Percentiles rank a stretch among this genome's conserved stretches.
These are phyloP conservation scores for Helicoverpa armigera DNA, from an alignment of 1,140 invertebrate genomes.

Conservation along the genomic window DNA sequence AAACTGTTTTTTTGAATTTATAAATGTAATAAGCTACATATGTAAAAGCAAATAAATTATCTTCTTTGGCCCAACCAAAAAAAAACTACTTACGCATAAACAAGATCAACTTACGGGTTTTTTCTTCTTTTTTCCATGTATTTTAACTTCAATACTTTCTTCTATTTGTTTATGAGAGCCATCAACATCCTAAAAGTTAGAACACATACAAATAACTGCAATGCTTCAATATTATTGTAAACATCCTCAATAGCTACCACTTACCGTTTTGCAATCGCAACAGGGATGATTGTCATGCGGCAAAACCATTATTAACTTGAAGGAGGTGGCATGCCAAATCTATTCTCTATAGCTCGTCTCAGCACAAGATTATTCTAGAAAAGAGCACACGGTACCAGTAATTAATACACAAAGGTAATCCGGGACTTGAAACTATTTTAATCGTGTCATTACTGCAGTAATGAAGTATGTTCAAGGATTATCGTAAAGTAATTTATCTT, in stretches of 20 bases:
- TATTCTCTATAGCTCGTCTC: too few species aligned
- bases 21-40: not conserved
- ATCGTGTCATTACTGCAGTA: too few species aligned
- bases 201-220: not conserved
- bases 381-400: too few species aligned
- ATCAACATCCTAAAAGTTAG: not conserved
- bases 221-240: not conserved
- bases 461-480: not conserved
- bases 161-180: not conserved
- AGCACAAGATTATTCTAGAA: too few species aligned
- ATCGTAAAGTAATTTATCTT: constrained; percentile 40
- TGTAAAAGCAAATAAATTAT: not conserved
- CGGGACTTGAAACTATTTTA: too few species aligned
- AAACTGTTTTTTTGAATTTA: too few species aligned
- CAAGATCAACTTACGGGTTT: not conserved
- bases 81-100: too few species aligned
- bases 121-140: not conserved
- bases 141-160: not conserved
- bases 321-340: too few species aligned
- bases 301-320: not conserved
- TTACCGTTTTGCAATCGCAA: constrained; percentile 55
- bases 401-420: too few species aligned
- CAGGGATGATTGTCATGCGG: not conserved
- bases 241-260: not conserved
- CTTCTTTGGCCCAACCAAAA: too few species aligned